phyloP scores from a whole-genome alignment of 2,888 invertebrate species.

The Metopia argyrocephala region DNA sequence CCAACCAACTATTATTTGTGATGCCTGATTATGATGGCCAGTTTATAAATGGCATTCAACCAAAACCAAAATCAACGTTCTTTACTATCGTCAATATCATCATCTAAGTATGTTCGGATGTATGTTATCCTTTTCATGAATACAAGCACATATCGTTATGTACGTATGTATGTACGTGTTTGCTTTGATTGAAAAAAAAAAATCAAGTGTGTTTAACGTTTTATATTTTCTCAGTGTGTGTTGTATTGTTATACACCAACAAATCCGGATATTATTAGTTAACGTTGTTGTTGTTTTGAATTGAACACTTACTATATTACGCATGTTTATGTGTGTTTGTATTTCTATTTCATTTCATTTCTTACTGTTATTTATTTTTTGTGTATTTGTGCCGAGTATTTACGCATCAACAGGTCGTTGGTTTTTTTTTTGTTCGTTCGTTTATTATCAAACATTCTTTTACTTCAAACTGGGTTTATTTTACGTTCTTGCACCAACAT shows the following conservation, averaged over 20 bases:
- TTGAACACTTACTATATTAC: not conserved
- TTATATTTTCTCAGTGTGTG: too few species aligned
- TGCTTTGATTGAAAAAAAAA: too few species aligned
- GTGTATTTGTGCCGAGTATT: slow-evolving; percentile 55
- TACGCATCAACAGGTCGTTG: slow-evolving; percentile 69
- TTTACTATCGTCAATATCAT: not conserved
- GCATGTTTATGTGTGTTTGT: not conserved
- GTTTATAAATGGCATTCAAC: not conserved
- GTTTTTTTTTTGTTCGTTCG: slow-evolving; percentile 34
- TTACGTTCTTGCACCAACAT: slow-evolving; percentile 45
- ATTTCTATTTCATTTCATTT: slow-evolving; percentile 22
- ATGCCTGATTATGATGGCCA: not conserved
- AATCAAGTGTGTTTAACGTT: too few species aligned
- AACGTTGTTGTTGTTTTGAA: not conserved
- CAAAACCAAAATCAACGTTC: not conserved
- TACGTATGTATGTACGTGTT: too few species aligned
- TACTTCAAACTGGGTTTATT: slow-evolving; percentile 37
- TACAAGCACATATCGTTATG: too few species aligned
- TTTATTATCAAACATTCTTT: slow-evolving; percentile 45
- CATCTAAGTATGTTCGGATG: too few species aligned
- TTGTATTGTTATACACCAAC: too few species aligned
- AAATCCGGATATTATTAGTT: not conserved
- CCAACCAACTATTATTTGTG: not conserved
- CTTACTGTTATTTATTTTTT: slow-evolving; percentile 24
- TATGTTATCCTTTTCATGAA: too few species aligned